Evolutionary conservation across 2,888 invertebrate genomes (phyloP).

Genomic region (Eulithis testata): DNA sequence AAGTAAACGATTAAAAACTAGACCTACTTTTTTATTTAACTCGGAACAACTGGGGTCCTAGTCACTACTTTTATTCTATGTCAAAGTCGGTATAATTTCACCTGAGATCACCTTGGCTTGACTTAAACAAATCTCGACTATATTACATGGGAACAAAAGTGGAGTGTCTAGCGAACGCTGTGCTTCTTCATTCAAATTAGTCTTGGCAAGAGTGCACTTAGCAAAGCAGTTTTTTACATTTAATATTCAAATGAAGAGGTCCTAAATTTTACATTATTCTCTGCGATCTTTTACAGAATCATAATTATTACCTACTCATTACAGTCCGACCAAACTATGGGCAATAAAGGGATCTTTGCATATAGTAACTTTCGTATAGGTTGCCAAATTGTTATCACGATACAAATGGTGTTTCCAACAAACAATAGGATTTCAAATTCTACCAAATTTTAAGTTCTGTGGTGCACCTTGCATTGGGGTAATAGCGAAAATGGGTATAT

Average conservation of each 20-base stretch:
- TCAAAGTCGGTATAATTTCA: slow-evolving; percentile 32
- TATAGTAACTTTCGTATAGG: too few relatives aligned
- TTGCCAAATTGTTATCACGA: too few relatives aligned
- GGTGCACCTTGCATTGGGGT: too few relatives aligned
- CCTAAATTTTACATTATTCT: not conserved
- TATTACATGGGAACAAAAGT: slow-evolving; percentile 12
- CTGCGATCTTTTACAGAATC: not conserved
- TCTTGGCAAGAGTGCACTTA: slow-evolving; percentile 18
- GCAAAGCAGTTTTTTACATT: slow-evolving; percentile 12
- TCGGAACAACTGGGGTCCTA: slow-evolving; percentile 27
- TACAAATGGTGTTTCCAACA: too few relatives aligned
- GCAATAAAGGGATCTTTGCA: too few relatives aligned
- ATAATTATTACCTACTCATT: too few relatives aligned
- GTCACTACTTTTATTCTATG: slow-evolving; percentile 29
- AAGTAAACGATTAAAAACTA: slow-evolving; percentile 35
- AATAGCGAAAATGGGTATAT: too few relatives aligned
- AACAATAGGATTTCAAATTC: too few relatives aligned
- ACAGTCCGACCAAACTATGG: too few relatives aligned
- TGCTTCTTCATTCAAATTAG: slow-evolving; percentile 20
- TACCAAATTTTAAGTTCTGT: too few relatives aligned
- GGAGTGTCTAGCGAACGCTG: not conserved
- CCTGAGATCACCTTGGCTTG: slow-evolving; percentile 19
- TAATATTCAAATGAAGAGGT: slow-evolving; percentile 15
- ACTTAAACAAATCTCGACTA: slow-evolving; percentile 5
- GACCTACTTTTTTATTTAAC: slow-evolving; percentile 32